Percentiles rank a stretch among this genome's conserved stretches.
These are phyloP conservation scores for Trogon surrucura DNA, from an alignment of 2,113 vertebrate species.

Conservation along the genomic window DNA sequence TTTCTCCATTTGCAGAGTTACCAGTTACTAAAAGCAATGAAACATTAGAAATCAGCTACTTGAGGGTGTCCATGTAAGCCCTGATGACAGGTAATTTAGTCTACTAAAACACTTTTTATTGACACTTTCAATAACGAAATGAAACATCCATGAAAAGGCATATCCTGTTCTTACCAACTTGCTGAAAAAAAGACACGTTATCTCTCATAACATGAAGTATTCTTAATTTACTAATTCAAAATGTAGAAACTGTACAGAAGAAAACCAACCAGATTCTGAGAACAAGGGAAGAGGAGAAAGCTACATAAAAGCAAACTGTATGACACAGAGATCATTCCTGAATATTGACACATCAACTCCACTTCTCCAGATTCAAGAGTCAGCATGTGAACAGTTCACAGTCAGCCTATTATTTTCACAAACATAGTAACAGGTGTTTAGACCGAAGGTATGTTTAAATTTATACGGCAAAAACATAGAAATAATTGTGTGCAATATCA, in stretches of 20 bases:
- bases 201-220: neutral
- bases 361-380: neutral
- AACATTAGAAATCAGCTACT: neutral
- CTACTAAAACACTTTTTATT: neutral
- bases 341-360: neutral
- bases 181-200: neutral
- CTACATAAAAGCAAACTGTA: neutral
- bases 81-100: neutral
- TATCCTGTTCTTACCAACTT: neutral
- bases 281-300: neutral
- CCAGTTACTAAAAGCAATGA: neutral
- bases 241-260: neutral
- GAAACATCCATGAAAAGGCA: neutral
- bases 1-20: neutral
- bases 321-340: neutral
- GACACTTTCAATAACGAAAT: neutral
- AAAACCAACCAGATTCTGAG: neutral
- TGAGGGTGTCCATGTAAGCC: neutral
- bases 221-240: neutral
- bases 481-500: neutral
- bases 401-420: neutral
- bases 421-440: neutral
- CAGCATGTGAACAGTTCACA: neutral
- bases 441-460: neutral
- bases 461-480: neutral